Conservation (phyloP, 2,113 vertebrate species). For the Genyomyrus donnyi region DNA sequence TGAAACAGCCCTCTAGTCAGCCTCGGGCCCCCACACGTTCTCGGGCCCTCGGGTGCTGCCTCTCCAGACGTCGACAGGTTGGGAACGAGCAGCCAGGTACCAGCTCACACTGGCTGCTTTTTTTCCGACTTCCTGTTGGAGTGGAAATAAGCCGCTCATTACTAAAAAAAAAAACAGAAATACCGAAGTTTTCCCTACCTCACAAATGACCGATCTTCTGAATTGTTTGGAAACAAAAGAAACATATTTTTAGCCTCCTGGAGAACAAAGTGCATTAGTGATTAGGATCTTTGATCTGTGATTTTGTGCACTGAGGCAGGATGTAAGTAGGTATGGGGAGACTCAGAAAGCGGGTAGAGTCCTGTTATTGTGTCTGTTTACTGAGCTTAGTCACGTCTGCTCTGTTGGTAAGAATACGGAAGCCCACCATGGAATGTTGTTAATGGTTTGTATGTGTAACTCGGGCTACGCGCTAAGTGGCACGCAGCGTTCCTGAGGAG, state of each 20-base stretch:
- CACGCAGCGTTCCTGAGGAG: not conserved
- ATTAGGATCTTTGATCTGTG: slow-evolving; percentile 9
- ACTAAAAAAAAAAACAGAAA: not conserved
- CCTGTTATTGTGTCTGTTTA: not conserved
- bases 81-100: not conserved
- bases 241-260: slow-evolving; percentile 6
- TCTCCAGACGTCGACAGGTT: not conserved
- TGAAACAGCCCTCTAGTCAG: not conserved
- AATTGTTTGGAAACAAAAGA: slow-evolving; percentile 18
- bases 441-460: not conserved
- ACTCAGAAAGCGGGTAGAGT: not conserved
- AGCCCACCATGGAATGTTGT: not conserved
- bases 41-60: not conserved
- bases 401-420: not conserved
- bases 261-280: slow-evolving; percentile 9
- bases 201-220: not conserved
- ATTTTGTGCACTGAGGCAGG: slow-evolving; percentile 10
- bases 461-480: not conserved
- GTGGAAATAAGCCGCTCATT: not conserved
- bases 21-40: not conserved
- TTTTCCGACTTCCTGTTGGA: not conserved
- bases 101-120: not conserved
- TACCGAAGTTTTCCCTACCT: not conserved
- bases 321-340: slow-evolving; percentile 3
- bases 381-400: not conserved